Base-by-base conservation (phyloP, 2,888 invertebrate genomes). In the Apantesis nais region DNA sequence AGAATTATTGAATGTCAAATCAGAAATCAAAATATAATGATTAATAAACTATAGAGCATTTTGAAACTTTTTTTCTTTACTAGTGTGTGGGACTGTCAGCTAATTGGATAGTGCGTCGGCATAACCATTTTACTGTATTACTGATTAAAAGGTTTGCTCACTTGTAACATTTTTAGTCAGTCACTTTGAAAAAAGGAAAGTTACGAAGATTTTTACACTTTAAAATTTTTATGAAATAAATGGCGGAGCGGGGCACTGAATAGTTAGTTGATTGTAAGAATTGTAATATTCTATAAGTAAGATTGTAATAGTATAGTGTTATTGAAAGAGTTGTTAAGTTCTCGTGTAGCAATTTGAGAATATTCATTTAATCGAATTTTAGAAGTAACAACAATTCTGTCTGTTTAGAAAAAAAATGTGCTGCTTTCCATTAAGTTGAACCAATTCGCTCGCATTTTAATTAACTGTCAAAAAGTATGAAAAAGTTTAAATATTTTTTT, bases 281-380 rank as follows among this genome's bases (percentile, higher is more conserved):
- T 55, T 19, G 22, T 34, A 25, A 65, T 65, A 65, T 25, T 31
- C 44, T 69, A 39, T 63, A 60, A 66, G 55, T 66, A 55, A 55
- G 9, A 29, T 41, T 67, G 41, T n/a, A 65, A 48, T 44, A 65
- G n/a, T 44, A 34, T 52, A 64, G 7, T 34, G 25, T 62, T 11
- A 48, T 22, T 39, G 58, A 41, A 66, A n/a, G 22, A n/a, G 39
- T 9, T 11, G 25, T 58, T 11, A 37, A 37, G 1, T 16, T 25
- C 34, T 48, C 7, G 48, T 48, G 64, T 64, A 31, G 14, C 16
- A n/a, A 34, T 52, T 64, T 64, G 48, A 29, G 22, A 44, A 44
- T 31, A 22, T 1, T 22, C 19, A 31, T 64, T 34, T 52, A 52
- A 65, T 65, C 14, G 2, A 37, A 8, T 8, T n/a, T 58, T 55